Percentiles rank a stretch among this genome's conserved stretches.
Evolutionary conservation across 2,797 vertebrate species (phyloP).

Genomic region (Graptemys geographica): DNA sequence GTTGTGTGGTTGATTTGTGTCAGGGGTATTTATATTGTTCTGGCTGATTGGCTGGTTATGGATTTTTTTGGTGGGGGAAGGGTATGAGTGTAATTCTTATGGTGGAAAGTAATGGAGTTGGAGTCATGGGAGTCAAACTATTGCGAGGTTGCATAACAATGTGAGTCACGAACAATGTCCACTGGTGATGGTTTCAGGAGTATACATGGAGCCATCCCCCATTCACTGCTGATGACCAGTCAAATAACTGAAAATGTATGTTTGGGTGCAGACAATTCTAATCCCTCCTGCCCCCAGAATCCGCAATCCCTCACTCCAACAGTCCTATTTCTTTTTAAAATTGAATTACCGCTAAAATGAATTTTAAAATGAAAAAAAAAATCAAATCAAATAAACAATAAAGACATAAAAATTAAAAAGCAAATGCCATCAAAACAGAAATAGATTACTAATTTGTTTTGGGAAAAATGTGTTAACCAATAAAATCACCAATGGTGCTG

Average conservation of each 20-base stretch:
- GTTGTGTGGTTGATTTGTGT: neutral
- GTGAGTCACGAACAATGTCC: neutral
- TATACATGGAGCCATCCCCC: neutral
- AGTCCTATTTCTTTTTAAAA: conserved; percentile 27
- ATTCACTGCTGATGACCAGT: neutral
- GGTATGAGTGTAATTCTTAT: neutral
- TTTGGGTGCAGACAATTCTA: neutral
- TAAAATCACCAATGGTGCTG: neutral
- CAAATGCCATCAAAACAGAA: neutral
- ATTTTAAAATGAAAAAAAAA: conserved; percentile 47
- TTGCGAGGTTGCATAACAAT: neutral
- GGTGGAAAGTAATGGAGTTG: neutral
- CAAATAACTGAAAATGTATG: neutral
- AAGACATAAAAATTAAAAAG: conserved; percentile 35
- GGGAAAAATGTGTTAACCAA: neutral
- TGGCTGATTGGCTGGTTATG: neutral
- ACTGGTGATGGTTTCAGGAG: neutral
- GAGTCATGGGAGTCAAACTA: neutral
- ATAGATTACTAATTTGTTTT: neutral
- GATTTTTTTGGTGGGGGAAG: neutral
- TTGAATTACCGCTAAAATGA: conserved; percentile 21
- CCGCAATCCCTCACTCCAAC: neutral
- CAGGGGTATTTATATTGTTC: neutral
- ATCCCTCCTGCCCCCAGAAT: neutral
- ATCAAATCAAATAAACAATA: conserved; percentile 38